Percentiles rank a stretch among this genome's conserved stretches.
phyloP scores from a whole-genome alignment of 2,888 invertebrate genomes.

The Hetaerina titia region DNA sequence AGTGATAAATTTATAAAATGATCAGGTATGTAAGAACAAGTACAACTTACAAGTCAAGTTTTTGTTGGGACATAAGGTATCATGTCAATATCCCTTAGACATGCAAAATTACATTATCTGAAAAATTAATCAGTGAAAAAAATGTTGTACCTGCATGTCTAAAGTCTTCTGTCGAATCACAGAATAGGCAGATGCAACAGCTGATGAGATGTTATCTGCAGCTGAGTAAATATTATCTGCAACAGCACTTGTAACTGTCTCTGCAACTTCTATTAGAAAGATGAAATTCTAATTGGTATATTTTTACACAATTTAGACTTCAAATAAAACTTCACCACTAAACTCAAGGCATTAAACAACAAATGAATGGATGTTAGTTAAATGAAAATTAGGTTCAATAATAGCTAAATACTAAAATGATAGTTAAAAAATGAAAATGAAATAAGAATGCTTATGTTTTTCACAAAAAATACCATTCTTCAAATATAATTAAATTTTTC shows the following conservation, averaged over 20 bases:
- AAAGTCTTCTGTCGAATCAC: constrained; percentile 78
- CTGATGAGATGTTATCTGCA: constrained; percentile 75
- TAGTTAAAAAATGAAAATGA: neutral
- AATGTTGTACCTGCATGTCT: constrained; percentile 72
- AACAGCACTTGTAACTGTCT: constrained; percentile 78
- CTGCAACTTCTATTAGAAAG: constrained; percentile 76
- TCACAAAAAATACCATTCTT: neutral
- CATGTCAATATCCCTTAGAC: too few relatives aligned
- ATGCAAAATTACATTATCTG: too few relatives aligned
- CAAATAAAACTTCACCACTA: neutral
- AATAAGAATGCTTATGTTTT: neutral
- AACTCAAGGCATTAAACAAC: neutral
- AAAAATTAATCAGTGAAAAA: too few relatives aligned
- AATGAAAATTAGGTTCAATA: neutral
- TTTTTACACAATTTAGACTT: neutral
- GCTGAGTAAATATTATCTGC: constrained; percentile 77
- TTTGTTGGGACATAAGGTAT: too few relatives aligned
- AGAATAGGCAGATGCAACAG: constrained; percentile 78
- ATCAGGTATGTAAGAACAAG: too few relatives aligned
- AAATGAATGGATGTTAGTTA: neutral
- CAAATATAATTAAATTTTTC: neutral
- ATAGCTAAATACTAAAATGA: neutral
- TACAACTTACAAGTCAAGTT: too few relatives aligned
- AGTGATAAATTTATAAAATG: too few relatives aligned
- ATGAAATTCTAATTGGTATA: constrained; percentile 24